Conservation (phyloP, 2,888 invertebrate species). For the Anoplius nigerrimus region DNA sequence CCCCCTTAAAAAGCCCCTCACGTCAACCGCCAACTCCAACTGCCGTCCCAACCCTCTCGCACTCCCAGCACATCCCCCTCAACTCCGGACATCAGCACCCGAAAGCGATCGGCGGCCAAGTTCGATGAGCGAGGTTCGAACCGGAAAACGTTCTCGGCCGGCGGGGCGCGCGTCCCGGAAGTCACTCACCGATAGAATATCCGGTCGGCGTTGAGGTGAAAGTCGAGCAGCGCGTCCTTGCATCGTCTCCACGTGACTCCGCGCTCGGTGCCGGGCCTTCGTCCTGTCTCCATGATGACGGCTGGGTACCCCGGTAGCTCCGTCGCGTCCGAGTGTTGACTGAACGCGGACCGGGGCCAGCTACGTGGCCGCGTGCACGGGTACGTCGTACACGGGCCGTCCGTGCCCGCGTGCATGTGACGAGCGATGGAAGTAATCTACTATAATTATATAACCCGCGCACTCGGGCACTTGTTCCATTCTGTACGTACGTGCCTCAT, state of each 20-base stretch:
- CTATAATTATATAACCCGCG: conserved; percentile 55
- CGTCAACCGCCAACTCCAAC: too few relatives aligned
- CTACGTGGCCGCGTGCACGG: conserved; percentile 16
- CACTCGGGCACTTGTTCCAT: conserved; percentile 27
- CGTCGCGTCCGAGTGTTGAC: conserved; percentile 54
- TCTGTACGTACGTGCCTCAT: conserved; percentile 7
- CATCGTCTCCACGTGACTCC: conserved; percentile 48
- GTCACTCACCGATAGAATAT: conserved; percentile 62
- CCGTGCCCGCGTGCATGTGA: conserved; percentile 48
- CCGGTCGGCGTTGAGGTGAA: conserved; percentile 53
- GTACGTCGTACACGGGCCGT: conserved; percentile 7
- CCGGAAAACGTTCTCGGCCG: not conserved
- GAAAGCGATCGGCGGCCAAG: too few relatives aligned
- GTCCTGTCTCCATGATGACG: conserved; percentile 42
- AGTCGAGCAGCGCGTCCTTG: conserved; percentile 47
- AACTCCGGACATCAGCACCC: too few relatives aligned
- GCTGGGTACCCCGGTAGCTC: conserved; percentile 27
- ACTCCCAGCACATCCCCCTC: too few relatives aligned
- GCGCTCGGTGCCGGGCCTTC: conserved; percentile 5
- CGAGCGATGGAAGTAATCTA: conserved; percentile 55
- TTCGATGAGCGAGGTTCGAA: too few relatives aligned
- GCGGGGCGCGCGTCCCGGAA: not conserved
- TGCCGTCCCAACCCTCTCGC: too few relatives aligned
- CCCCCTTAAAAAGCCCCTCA: too few relatives aligned
- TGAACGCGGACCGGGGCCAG: conserved; percentile 34